These are phyloP conservation scores for Sclerurus mexicanus DNA, from an alignment of 2,113 vertebrate species.

Conservation along the genomic window DNA sequence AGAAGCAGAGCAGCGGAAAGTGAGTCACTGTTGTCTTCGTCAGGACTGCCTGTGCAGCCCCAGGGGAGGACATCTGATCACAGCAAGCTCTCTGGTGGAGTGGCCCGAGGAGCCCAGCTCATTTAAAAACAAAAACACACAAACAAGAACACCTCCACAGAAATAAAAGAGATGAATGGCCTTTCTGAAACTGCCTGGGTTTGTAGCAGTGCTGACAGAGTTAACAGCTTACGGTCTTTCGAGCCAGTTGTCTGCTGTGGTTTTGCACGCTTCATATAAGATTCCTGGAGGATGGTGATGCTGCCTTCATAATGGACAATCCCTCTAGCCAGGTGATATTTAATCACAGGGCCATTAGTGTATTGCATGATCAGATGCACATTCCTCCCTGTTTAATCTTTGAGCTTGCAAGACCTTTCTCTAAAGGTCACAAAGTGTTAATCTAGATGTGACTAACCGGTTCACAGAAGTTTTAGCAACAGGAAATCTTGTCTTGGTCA, in stretches of 20 bases:
- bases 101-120: not conserved
- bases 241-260: not conserved
- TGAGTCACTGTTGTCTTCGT: not conserved
- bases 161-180: not conserved
- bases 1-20: not conserved
- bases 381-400: slow-evolving; percentile 5
- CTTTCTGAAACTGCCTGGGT: not conserved
- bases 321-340: not conserved
- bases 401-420: not conserved
- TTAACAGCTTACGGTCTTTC: not conserved
- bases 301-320: not conserved
- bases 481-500: not conserved
- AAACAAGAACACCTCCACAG: not conserved
- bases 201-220: not conserved
- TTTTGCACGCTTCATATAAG: not conserved
- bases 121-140: not conserved
- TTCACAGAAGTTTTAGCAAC: not conserved
- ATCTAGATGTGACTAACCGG: not conserved
- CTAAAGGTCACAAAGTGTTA: slow-evolving; percentile 1
- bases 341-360: not conserved
- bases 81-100: not conserved
- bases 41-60: rapidly evolving
- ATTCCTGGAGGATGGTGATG: not conserved
- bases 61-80: not conserved
- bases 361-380: not conserved